Evolutionary conservation across 1,140 invertebrate genomes (phyloP).

Genomic region (Doryteuthis pealeii): DNA sequence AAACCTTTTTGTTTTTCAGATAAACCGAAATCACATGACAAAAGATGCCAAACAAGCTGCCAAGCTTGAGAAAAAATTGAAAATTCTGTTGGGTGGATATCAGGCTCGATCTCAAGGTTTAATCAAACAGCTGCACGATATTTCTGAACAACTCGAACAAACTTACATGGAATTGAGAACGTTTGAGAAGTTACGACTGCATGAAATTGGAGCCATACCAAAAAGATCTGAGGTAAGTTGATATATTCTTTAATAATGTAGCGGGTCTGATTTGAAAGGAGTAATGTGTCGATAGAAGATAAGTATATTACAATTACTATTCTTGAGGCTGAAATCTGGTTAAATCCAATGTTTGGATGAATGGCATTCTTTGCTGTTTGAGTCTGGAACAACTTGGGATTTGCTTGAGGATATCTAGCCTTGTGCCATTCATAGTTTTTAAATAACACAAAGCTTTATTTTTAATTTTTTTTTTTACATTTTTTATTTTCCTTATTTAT

Average conservation of each 20-base stretch:
- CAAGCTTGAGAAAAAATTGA: constrained; percentile 97
- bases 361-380: too few relatives aligned
- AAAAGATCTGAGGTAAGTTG: constrained; percentile 78
- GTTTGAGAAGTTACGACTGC: constrained; percentile 85
- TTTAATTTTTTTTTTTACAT: too few relatives aligned
- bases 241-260: background rate
- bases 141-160: constrained; percentile 88
- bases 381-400: too few relatives aligned
- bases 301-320: too few relatives aligned
- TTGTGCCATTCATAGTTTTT: too few relatives aligned
- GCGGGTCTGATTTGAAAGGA: too few relatives aligned
- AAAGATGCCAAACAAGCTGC: constrained; percentile 92
- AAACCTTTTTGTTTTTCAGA: constrained; percentile 50
- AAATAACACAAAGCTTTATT: too few relatives aligned
- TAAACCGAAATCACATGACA: constrained; percentile 91
- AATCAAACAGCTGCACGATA: constrained; percentile 87
- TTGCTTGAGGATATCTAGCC: too few relatives aligned
- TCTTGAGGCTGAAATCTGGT: too few relatives aligned
- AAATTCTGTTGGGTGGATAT: constrained; percentile 90
- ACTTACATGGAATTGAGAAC: constrained; percentile 86
- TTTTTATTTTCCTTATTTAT: too few relatives aligned
- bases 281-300: too few relatives aligned
- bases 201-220: constrained; percentile 89
- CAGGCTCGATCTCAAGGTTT: constrained; percentile 80
- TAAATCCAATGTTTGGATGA: too few relatives aligned